Evolutionary conservation across 2,797 vertebrate genomes (phyloP), one percentile per base, ranked within the genome.

Genomic region (Paedocypris micromegethes): DNA sequence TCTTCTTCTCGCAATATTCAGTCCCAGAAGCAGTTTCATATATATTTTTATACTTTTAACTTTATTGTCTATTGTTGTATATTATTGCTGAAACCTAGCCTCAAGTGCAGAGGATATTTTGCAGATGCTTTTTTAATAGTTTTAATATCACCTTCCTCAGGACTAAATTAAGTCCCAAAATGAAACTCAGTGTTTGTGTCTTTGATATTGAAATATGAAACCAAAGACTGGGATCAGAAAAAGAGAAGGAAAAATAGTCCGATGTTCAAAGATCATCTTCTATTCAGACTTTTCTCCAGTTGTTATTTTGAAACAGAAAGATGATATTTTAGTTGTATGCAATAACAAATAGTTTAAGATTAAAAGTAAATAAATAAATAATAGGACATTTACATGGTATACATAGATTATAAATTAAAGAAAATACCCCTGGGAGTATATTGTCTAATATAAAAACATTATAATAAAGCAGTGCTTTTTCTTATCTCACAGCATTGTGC

Each of bases 181-280:
- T 46, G 9, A 58, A 67, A 68, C 54, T 39, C n/a, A 54, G 47
- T 46, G 44, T 62, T 55, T 48, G 44, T 7, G 9, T 51, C 40
- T 3, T 9, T 52, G 23, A 49, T 43, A 68, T 63, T 38, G 5
- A 42, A 42, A 57, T 55, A 62, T 56, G 4, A 57, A 70, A 50
- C 39, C 6, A 47, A 42, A 47, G 5, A 8, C 51, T 9, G 7
- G 43, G 40, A 64, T 9, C 45, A 0, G 4, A 58, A 51, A 46
- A 51, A 9, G 38, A 68, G 41, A 4, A 41, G 1, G 23, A 50
- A 63, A 55, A 0, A 40, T 6, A 40, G 23, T 23, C 23, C 23
- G 23, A 23, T 23, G 23, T 23, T 47, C 6, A 39, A 46, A 66
- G 39, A 43, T 5, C 1, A 2, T 43, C 47, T 42, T 37, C 6